These are phyloP conservation scores for Octonoba sinensis DNA, from an alignment of 2,888 invertebrate species.

Conservation along the genomic window DNA sequence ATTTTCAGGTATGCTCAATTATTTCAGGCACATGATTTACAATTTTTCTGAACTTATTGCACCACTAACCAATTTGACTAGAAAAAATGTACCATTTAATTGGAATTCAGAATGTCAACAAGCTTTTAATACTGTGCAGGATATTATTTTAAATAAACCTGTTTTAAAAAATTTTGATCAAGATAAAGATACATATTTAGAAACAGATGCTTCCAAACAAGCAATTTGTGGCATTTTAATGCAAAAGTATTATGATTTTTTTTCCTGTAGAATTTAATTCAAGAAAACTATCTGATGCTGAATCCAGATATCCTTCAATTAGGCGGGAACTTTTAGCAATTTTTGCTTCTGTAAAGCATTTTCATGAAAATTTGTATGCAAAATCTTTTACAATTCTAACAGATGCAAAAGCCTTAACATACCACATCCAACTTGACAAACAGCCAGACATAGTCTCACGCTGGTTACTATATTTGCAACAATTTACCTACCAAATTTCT, in stretches of 20 bases:
- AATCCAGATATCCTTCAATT: constrained; percentile 1
- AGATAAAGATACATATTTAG: background rate
- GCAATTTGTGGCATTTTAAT: background rate
- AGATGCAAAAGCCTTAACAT: background rate
- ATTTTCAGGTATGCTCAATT: too few relatives aligned
- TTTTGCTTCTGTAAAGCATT: background rate
- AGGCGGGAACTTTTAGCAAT: too few relatives aligned
- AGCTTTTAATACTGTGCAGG: too few relatives aligned
- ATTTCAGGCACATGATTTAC: background rate
- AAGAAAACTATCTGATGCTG: background rate
- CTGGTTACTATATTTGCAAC: too few relatives aligned
- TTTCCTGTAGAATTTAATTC: background rate
- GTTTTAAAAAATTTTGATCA: too few relatives aligned
- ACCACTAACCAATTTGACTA: background rate
- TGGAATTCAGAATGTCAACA: background rate
- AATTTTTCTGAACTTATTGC: background rate
- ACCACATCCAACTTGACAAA: too few relatives aligned
- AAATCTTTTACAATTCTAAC: background rate
- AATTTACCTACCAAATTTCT: too few relatives aligned
- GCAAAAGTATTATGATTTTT: background rate
- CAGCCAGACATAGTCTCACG: too few relatives aligned
- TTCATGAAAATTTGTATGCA: background rate
- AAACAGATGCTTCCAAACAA: background rate
- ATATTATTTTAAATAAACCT: too few relatives aligned
- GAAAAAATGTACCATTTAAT: background rate